phyloP scores from a whole-genome alignment of 2,797 vertebrate genomes.

The Ctenochaetus hawaiiensis region DNA sequence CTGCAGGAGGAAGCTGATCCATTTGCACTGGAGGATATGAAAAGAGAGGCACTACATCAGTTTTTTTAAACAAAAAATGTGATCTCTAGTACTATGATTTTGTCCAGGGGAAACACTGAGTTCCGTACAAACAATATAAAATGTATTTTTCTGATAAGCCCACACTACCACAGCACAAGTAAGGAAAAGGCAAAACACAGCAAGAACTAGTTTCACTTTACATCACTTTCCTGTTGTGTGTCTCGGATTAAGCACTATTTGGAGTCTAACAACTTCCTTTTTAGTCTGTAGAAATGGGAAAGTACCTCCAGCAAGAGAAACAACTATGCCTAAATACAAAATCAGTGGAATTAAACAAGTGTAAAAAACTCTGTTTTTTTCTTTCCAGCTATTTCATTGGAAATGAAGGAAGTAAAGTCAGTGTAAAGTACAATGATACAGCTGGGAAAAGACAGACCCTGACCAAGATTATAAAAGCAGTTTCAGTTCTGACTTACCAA shows the following conservation, averaged over 20 bases:
- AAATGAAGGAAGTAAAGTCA: slow-evolving; percentile 19
- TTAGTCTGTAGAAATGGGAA: slow-evolving; percentile 76
- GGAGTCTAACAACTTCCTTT: slow-evolving; percentile 78
- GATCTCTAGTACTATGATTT: background rate
- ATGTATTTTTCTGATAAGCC: background rate
- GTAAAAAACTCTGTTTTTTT: slow-evolving; percentile 18
- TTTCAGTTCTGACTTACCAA: slow-evolving; percentile 75
- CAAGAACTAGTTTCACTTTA: slow-evolving; percentile 77
- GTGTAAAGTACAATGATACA: slow-evolving; percentile 12
- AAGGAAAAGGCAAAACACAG: slow-evolving; percentile 48
- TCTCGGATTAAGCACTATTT: slow-evolving; percentile 47
- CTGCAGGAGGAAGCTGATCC: slow-evolving; percentile 46
- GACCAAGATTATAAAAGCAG: background rate
- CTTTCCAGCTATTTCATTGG: background rate
- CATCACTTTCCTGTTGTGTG: slow-evolving; percentile 74
- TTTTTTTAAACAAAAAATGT: background rate
- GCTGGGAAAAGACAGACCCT: background rate
- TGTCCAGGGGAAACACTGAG: background rate
- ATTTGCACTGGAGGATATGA: slow-evolving; percentile 54
- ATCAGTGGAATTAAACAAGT: slow-evolving; percentile 45
- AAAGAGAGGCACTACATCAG: slow-evolving; percentile 23
- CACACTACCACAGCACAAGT: background rate
- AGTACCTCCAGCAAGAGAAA: slow-evolving; percentile 79
- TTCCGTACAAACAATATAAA: background rate
- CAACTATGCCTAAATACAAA: slow-evolving; percentile 41